phyloP scores from a whole-genome alignment of 64 coral and sea anemone species.

The Catalaphyllia jardinei region DNA sequence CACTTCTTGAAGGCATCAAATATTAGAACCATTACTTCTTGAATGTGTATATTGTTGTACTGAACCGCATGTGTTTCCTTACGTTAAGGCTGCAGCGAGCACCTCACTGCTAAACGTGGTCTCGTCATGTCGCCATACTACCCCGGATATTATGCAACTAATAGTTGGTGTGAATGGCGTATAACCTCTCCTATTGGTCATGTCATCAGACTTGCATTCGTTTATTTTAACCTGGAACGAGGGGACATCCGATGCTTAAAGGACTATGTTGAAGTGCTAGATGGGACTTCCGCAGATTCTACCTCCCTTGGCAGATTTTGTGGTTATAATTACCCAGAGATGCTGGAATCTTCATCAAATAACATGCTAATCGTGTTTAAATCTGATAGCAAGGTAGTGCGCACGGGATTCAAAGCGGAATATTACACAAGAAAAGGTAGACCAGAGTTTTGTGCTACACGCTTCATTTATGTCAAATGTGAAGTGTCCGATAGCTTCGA shows the following conservation, averaged over 20 bases:
- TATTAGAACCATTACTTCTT: not conserved
- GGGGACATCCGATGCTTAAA: not conserved
- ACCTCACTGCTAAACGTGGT: conserved; percentile 1
- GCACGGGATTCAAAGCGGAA: conserved; percentile 45
- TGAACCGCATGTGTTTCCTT: not conserved
- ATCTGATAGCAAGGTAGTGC: conserved; percentile 18
- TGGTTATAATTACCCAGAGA: not conserved
- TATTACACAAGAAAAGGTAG: conserved; percentile 40
- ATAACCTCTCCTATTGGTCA: not conserved
- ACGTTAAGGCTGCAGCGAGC: not conserved
- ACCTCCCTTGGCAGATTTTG: conserved; percentile 51
- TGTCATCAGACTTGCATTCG: conserved; percentile 17
- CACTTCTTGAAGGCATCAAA: too few relatives aligned
- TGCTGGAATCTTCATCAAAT: conserved; percentile 44
- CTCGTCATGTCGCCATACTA: conserved; percentile 17
- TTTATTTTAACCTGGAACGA: conserved; percentile 4
- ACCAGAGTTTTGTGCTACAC: not conserved
- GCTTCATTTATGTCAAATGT: not conserved
- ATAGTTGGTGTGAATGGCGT: conserved; percentile 21
- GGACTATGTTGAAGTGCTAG: conserved; percentile 21
- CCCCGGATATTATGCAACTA: conserved; percentile 2
- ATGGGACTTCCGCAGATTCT: conserved; percentile 4
- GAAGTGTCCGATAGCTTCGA: not conserved
- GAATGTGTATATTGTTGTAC: not conserved
- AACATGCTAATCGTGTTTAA: conserved; percentile 36